Conservation (phyloP, 2,797 vertebrate species). For the Peromyscus attwateri region DNA sequence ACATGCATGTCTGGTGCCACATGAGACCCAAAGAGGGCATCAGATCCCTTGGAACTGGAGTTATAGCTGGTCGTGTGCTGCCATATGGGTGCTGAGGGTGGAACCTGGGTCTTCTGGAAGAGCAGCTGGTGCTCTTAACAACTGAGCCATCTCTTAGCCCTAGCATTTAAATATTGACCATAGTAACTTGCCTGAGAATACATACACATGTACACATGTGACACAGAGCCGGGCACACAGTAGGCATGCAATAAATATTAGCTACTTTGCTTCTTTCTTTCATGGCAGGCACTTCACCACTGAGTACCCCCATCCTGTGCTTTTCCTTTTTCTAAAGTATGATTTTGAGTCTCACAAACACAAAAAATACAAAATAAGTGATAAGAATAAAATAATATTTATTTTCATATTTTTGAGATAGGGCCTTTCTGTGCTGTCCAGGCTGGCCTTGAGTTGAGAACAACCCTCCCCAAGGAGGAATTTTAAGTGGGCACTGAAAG, state of each 20-base stretch:
- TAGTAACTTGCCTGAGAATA: background rate
- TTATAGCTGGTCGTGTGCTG: background rate
- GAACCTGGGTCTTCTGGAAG: background rate
- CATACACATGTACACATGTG: background rate
- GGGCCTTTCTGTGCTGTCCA: background rate
- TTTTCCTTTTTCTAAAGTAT: conserved; percentile 42
- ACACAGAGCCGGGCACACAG: background rate
- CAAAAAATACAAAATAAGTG: conserved; percentile 17
- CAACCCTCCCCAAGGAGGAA: background rate
- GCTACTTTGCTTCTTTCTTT: background rate
- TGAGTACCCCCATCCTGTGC: background rate
- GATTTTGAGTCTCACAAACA: conserved; percentile 40
- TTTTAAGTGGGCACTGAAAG: background rate
- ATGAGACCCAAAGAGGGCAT: background rate
- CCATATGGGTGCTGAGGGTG: background rate
- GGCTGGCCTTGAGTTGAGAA: background rate
- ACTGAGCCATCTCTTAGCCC: too few species aligned
- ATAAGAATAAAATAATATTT: background rate
- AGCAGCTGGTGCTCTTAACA: background rate
- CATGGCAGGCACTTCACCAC: background rate
- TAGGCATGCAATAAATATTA: background rate
- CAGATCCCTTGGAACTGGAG: background rate
- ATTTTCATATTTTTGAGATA: background rate
- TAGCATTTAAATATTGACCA: background rate
- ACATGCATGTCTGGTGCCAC: background rate